Conservation (phyloP, 2,888 invertebrate genomes). For the Ochropleura plecta region DNA sequence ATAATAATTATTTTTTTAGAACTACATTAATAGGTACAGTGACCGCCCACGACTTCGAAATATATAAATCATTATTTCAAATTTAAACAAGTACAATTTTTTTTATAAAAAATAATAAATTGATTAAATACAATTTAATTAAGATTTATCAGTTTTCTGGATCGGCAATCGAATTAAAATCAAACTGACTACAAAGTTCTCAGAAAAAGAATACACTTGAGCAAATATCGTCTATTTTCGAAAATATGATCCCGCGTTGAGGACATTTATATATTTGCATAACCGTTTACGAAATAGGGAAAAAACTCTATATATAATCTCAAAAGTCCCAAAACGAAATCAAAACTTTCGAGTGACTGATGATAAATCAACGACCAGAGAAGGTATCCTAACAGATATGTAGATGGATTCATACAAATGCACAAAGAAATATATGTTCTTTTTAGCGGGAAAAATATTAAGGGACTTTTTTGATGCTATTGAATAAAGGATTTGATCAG, state of each 20-base stretch:
- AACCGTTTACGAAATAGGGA: background rate
- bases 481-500: background rate
- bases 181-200: background rate
- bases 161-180: background rate
- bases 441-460: background rate
- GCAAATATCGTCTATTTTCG: background rate
- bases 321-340: background rate
- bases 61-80: constrained; percentile 10
- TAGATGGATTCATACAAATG: background rate
- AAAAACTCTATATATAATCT: background rate
- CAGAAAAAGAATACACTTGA: background rate
- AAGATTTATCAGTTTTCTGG: background rate
- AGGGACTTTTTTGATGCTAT: background rate
- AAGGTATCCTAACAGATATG: background rate
- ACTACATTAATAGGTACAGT: constrained; percentile 4
- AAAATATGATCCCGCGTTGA: background rate
- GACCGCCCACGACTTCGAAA: constrained; percentile 12
- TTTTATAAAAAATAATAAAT: background rate
- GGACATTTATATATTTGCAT: background rate
- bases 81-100: background rate
- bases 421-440: background rate
- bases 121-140: background rate
- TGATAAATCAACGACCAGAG: background rate
- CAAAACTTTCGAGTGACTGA: background rate
- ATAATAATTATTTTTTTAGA: constrained; percentile 17